Percentiles rank a stretch among this genome's conserved stretches.
These are phyloP conservation scores for Mimas tiliae DNA, from an alignment of 2,888 invertebrate species.

Conservation along the genomic window DNA sequence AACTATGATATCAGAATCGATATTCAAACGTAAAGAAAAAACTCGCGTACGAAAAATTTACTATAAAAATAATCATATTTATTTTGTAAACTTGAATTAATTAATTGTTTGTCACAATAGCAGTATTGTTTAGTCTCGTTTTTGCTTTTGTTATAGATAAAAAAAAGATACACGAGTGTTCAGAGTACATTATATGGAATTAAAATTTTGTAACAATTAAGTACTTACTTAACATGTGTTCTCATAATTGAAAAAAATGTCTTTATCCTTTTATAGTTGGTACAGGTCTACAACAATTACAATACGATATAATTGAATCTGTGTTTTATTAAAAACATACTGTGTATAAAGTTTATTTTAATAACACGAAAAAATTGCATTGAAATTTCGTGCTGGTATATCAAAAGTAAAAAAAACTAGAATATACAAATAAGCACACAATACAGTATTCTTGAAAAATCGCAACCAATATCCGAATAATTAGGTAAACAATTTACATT, in stretches of 20 bases:
- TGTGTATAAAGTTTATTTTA: not conserved
- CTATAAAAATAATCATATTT: too few species aligned
- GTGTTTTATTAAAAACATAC: slow-evolving; percentile 1
- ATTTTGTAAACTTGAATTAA: too few species aligned
- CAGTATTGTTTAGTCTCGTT: slow-evolving; percentile 8
- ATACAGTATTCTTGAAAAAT: too few species aligned
- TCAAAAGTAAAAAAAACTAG: not conserved
- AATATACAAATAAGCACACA: not conserved
- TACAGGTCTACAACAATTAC: not conserved
- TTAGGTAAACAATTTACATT: too few species aligned
- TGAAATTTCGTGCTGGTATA: not conserved
- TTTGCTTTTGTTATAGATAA: slow-evolving; percentile 13
- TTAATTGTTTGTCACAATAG: too few species aligned
- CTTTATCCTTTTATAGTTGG: not conserved
- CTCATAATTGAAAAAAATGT: too few species aligned
- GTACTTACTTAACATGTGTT: not conserved
- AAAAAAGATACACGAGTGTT: not conserved
- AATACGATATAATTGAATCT: not conserved
- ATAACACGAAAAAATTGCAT: slow-evolving; percentile 8
- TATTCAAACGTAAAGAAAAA: too few species aligned
- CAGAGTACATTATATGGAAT: not conserved
- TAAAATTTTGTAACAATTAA: not conserved
- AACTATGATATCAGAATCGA: too few species aligned
- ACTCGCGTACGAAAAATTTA: too few species aligned
- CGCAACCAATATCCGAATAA: too few species aligned